These are phyloP conservation scores for Myathropa florea DNA, from an alignment of 2,888 invertebrate genomes.

Conservation along the genomic window DNA sequence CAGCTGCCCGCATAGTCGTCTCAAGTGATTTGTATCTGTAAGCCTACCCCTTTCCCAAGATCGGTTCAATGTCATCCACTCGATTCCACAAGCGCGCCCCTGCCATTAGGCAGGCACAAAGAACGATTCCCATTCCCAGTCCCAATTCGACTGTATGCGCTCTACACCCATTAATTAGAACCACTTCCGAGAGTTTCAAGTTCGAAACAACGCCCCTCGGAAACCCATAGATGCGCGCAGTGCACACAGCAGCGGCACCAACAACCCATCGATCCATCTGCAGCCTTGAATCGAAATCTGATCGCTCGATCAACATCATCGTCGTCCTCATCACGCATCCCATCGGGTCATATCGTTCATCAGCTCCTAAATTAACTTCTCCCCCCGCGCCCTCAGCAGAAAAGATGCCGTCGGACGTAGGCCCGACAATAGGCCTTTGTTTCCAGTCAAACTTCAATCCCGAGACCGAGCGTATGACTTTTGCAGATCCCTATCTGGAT, in stretches of 20 bases:
- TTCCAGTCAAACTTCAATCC: conserved; percentile 31
- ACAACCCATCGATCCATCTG: conserved; percentile 32
- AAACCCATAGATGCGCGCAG: conserved; percentile 8
- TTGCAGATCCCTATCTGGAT: conserved; percentile 24
- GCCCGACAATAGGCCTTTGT: conserved; percentile 57
- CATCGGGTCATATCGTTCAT: conserved; percentile 60
- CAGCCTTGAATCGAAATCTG: conserved; percentile 65
- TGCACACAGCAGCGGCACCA: not conserved
- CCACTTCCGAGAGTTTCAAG: conserved; percentile 62
- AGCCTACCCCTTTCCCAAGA: not conserved
- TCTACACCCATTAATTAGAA: conserved; percentile 46
- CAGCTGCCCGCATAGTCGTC: not conserved
- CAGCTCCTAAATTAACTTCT: conserved; percentile 61
- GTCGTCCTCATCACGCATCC: not conserved
- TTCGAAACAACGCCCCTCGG: conserved; percentile 48
- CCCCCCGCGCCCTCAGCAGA: not conserved
- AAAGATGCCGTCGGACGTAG: not conserved
- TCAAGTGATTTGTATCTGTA: not conserved
- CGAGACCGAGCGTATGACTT: not conserved
- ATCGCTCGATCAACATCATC: conserved; percentile 57
- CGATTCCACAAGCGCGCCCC: not conserved
- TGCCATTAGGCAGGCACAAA: not conserved
- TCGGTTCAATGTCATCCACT: conserved; percentile 35
- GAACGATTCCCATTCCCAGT: conserved; percentile 1
- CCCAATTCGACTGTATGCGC: not conserved